These are phyloP conservation scores for Virgularia gustaviana DNA, from an alignment of 92 coral and sea anemone species.

Conservation along the genomic window DNA sequence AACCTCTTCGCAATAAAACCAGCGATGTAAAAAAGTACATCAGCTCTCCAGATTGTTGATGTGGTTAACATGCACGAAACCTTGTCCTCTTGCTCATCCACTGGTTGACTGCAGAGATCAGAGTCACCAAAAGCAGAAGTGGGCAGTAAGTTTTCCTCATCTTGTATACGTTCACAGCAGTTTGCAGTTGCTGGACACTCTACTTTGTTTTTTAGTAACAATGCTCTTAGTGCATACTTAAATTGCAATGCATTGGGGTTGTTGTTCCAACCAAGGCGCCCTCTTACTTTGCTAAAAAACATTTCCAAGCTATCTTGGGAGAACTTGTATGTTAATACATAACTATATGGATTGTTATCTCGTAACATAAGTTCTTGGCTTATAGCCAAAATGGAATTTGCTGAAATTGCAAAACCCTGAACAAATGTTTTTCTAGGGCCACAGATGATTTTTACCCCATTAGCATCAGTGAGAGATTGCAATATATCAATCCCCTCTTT, in stretches of 20 bases:
- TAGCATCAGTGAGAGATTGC: too few relatives aligned
- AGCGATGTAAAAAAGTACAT: conserved; percentile 8
- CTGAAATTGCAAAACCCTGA: conserved; percentile 6
- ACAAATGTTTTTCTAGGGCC: conserved; percentile 21
- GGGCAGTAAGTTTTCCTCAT: not conserved
- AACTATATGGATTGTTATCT: not conserved
- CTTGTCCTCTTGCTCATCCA: not conserved
- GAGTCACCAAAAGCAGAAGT: not conserved
- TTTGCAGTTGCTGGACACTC: conserved; percentile 2
- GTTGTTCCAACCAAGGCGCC: conserved; percentile 22
- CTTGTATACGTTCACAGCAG: conserved; percentile 5
- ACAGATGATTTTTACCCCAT: not conserved
- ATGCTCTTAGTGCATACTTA: conserved; percentile 24
- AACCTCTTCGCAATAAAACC: conserved; percentile 7
- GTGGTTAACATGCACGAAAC: not conserved
- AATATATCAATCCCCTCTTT: too few relatives aligned
- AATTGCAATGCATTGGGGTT: conserved; percentile 10
- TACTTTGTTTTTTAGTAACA: conserved; percentile 4
- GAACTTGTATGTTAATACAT: not conserved
- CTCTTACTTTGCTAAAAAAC: conserved; percentile 11
- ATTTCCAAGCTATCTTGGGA: conserved; percentile 16
- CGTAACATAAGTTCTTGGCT: not conserved
- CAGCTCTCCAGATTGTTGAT: not conserved
- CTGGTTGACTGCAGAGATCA: not conserved
- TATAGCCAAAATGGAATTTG: conserved; percentile 8